phyloP scores from a whole-genome alignment of 1,140 invertebrate species.

The Diorhabda carinulata region DNA sequence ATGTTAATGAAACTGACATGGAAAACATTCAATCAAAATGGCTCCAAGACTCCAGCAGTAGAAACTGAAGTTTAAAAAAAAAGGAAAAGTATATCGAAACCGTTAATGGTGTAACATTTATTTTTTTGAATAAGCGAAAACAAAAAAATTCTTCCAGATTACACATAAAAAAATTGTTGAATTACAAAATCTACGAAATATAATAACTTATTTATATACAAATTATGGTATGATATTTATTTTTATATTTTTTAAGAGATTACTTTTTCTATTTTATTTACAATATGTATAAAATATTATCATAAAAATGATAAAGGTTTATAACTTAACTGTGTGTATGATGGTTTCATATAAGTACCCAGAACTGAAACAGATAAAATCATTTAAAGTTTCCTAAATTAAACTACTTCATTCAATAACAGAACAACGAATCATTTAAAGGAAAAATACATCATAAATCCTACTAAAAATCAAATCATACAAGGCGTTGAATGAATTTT shows the following conservation, averaged over 20 bases:
- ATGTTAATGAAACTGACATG: too few species aligned
- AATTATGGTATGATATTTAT: not conserved
- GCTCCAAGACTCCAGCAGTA: too few species aligned
- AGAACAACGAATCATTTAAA: not conserved
- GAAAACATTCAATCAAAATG: too few species aligned
- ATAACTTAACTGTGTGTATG: conserved; percentile 5
- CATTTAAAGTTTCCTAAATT: not conserved
- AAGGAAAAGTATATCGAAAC: too few species aligned
- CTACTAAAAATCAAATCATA: not conserved
- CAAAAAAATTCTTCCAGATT: not conserved
- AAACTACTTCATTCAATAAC: not conserved
- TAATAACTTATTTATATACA: conserved; percentile 1
- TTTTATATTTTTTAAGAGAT: conserved; percentile 1
- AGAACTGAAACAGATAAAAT: conserved; percentile 10
- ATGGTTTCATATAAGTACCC: conserved; percentile 8
- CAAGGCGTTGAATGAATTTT: not conserved
- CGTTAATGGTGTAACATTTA: not conserved
- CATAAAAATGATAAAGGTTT: conserved; percentile 20
- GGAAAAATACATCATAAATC: not conserved
- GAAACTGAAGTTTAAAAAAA: too few species aligned
- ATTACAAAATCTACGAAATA: conserved; percentile 3
- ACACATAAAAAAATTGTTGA: not conserved
- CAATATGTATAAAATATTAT: conserved; percentile 20
- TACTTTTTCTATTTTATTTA: conserved; percentile 14
- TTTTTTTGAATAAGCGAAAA: not conserved